A percentile compares a stretch with the other conserved stretches of the same genome.
These are phyloP conservation scores for Strix uralensis DNA, from an alignment of 2,113 vertebrate genomes.

Conservation along the genomic window DNA sequence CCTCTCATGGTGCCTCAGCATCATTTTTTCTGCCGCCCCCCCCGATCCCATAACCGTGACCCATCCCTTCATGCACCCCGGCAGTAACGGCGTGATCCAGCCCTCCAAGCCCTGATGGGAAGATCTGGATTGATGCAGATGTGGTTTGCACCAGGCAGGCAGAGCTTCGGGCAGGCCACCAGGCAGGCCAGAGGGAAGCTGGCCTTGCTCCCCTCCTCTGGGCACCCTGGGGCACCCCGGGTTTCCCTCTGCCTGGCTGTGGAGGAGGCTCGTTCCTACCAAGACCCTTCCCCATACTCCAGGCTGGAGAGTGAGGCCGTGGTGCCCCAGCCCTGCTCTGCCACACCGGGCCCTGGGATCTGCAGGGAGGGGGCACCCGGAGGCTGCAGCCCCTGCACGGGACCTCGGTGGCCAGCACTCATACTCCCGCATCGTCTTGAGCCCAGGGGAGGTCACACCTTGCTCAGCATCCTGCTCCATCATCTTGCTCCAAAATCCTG, in stretches of 20 bases:
- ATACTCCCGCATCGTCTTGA: fast-evolving
- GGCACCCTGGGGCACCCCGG: neutral
- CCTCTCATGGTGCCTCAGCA: neutral
- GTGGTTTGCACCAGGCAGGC: neutral
- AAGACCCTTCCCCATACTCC: neutral
- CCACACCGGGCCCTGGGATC: neutral
- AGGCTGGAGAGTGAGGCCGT: neutral
- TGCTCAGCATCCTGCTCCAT: neutral
- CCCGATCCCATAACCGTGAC: neutral
- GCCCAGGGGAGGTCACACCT: neutral
- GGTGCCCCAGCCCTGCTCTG: neutral
- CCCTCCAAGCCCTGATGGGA: neutral
- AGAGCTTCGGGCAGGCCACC: neutral
- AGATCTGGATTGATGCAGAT: neutral
- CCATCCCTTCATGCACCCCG: neutral
- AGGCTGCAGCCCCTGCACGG: neutral
- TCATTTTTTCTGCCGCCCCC: neutral
- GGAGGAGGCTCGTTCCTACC: neutral
- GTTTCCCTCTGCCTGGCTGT: neutral
- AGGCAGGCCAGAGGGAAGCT: neutral
- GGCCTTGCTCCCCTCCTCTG: neutral
- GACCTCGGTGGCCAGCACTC: neutral
- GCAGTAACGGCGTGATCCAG: neutral
- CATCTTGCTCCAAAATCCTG: no score
- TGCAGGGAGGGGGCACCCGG: neutral